Conservation (phyloP, 2,113 vertebrate genomes). For the Carassius carassius region DNA sequence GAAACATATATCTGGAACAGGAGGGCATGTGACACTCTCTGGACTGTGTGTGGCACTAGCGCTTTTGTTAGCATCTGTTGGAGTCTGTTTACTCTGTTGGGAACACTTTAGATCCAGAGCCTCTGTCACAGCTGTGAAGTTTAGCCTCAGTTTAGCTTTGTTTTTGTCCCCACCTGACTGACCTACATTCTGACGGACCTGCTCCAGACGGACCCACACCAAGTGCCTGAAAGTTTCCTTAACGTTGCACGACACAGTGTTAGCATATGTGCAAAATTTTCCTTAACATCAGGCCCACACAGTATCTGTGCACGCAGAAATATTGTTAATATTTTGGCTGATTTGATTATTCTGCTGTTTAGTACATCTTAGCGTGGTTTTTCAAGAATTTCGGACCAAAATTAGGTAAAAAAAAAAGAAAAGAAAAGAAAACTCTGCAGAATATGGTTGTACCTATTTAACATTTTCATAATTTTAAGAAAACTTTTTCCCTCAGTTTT, state of each 20-base stretch:
- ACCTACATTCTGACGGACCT: constrained; percentile 65
- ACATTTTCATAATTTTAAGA: background rate
- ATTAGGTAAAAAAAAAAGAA: background rate
- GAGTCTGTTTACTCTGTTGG: constrained; percentile 36
- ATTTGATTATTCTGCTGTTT: background rate
- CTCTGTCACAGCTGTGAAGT: background rate
- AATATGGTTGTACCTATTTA: background rate
- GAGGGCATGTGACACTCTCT: constrained; percentile 27
- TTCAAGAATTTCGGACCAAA: background rate
- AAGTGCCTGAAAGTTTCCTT: background rate
- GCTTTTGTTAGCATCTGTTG: constrained; percentile 25
- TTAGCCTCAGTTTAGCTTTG: constrained; percentile 63
- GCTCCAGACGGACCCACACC: constrained; percentile 29
- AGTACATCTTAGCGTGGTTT: background rate
- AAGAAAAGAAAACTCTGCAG: background rate
- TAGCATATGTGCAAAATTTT: background rate
- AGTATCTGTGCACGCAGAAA: background rate
- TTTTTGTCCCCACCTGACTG: constrained; percentile 70
- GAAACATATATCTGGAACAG: constrained; percentile 43
- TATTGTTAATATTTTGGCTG: background rate
- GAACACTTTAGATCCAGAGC: constrained; percentile 17
- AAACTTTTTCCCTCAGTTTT: background rate
- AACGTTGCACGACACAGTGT: background rate
- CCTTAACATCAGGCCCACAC: constrained; percentile 14
- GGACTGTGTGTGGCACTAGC: constrained; percentile 31